A percentile compares a stretch with the other conserved stretches of the same genome.
phyloP scores from a whole-genome alignment of 2,888 invertebrate species.

The Parnassius orleans region DNA sequence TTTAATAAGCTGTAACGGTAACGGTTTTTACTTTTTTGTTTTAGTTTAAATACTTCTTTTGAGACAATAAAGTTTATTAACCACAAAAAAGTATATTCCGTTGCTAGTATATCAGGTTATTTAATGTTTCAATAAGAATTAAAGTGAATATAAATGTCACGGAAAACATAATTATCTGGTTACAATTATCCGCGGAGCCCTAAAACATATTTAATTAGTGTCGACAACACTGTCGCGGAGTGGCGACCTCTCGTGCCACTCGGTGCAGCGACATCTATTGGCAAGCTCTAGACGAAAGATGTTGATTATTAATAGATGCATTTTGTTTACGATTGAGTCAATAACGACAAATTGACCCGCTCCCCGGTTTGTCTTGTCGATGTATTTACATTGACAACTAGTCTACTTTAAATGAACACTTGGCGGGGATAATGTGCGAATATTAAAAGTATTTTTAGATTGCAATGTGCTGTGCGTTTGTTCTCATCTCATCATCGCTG shows the following conservation, averaged over 20 bases:
- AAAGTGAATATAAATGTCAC: no score
- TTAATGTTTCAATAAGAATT: no score
- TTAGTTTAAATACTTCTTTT: no score
- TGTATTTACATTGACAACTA: constrained; percentile 26
- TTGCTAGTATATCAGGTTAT: no score
- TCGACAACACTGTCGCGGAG: constrained; percentile 31
- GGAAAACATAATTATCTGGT: no score
- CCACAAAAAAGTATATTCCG: no score
- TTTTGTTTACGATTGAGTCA: constrained; percentile 25
- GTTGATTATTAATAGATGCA: constrained; percentile 22
- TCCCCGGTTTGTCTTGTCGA: constrained; percentile 19
- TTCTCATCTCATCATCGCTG: not conserved
- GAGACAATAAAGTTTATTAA: no score
- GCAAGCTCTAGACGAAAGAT: constrained; percentile 7
- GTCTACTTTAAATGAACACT: constrained; percentile 27
- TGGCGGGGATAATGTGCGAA: constrained; percentile 25
- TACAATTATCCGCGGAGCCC: constrained; percentile 16
- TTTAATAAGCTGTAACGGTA: no score
- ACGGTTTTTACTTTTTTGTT: no score
- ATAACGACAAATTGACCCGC: constrained; percentile 22
- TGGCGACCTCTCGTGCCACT: constrained; percentile 30
- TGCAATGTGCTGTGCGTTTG: constrained; percentile 2
- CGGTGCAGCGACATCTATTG: constrained; percentile 27
- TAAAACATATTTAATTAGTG: constrained; percentile 48
- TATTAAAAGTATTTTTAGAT: constrained; percentile 22